phyloP scores from a whole-genome alignment of 2,797 vertebrate genomes.

The Rhinogobio ventralis region DNA sequence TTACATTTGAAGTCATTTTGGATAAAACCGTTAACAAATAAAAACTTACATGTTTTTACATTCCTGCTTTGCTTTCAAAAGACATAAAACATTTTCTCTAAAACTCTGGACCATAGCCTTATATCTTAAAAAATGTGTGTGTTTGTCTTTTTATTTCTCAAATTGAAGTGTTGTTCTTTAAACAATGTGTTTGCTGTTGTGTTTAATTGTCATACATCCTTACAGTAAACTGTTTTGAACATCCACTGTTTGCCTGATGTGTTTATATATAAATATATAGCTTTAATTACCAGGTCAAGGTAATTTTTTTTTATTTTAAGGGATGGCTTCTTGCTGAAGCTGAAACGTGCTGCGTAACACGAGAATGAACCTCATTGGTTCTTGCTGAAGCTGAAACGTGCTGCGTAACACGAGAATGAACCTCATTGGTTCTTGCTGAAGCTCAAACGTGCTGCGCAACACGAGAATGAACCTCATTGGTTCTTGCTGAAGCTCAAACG shows the following conservation, averaged over 20 bases:
- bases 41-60: neutral
- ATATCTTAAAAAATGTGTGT: neutral
- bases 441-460: no score
- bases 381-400: no score
- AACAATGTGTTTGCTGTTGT: constrained; percentile 32
- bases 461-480: no score
- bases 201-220: constrained; percentile 49
- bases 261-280: neutral
- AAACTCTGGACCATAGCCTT: neutral
- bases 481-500: no score
- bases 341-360: no score
- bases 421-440: no score
- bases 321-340: no score
- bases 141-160: neutral
- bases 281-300: neutral
- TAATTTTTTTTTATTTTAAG: no score
- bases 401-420: no score
- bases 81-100: neutral
- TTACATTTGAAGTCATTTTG: neutral
- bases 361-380: no score
- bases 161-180: neutral
- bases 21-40: neutral
- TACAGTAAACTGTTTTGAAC: constrained; percentile 35
- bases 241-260: neutral
- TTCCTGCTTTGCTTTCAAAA: neutral